Conservation (phyloP, 53 echinoderm and acorn worm genomes). For the Apostichopus leukothele region DNA sequence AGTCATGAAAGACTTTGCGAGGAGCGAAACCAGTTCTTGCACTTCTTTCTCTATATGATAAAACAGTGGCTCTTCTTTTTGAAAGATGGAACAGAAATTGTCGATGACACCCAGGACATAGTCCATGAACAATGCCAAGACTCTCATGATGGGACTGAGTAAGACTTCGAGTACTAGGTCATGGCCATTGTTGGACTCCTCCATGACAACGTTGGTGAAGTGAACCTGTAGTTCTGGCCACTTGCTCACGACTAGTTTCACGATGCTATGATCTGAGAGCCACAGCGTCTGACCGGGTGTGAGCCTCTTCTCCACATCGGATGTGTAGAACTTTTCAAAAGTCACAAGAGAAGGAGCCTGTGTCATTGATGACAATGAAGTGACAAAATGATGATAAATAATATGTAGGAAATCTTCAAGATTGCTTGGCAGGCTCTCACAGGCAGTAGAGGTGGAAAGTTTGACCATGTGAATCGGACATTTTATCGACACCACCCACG, state of each 20-base stretch:
- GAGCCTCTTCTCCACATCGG: conserved; percentile 11
- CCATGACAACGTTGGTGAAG: conserved; percentile 31
- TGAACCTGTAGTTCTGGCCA: conserved; percentile 15
- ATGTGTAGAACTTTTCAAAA: conserved; percentile 9
- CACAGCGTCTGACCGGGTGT: conserved; percentile 12
- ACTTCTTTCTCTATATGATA: not conserved
- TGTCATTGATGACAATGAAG: not conserved
- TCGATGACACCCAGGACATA: conserved; percentile 8
- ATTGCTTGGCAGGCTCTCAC: conserved; percentile 1
- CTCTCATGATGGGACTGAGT: conserved; percentile 23
- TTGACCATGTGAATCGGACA: conserved; percentile 26
- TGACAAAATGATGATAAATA: not conserved
- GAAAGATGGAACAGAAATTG: not conserved
- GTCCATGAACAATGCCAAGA: conserved; percentile 13
- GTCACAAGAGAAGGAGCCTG: not conserved
- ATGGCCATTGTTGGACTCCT: conserved; percentile 8
- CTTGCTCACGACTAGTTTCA: not conserved
- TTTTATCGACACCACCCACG: conserved; percentile 18
- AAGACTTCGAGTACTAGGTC: conserved; percentile 12
- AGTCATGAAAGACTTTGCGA: conserved; percentile 40
- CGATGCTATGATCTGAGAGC: conserved; percentile 21
- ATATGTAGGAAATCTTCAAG: conserved; percentile 21
- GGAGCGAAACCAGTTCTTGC: not conserved
- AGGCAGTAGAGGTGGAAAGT: not conserved
- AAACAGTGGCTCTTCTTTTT: conserved; percentile 15